Percentiles rank a stretch among this genome's conserved stretches.
These are phyloP conservation scores for Cryptops parisi DNA, from an alignment of 2,888 invertebrate species.

Conservation along the genomic window DNA sequence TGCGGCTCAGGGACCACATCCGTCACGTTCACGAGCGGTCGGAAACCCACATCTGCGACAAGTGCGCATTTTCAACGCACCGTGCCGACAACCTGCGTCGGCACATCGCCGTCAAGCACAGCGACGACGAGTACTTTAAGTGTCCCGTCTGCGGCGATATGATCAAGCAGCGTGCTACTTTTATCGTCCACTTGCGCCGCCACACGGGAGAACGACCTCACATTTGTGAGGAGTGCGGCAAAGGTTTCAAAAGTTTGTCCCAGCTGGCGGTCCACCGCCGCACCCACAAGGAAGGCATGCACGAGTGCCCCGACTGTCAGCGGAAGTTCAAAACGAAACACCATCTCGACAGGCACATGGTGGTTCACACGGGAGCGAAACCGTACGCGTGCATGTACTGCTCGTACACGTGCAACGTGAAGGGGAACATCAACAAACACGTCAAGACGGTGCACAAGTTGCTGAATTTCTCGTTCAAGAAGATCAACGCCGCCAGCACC, in stretches of 20 bases:
- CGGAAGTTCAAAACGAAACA: conserved; percentile 22
- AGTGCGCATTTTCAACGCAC: conserved; percentile 23
- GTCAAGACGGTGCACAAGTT: conserved; percentile 23
- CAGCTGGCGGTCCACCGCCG: conserved; percentile 16
- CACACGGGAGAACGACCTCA: conserved; percentile 46
- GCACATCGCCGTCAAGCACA: conserved; percentile 22
- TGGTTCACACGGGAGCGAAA: conserved; percentile 18
- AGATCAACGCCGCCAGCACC: background rate
- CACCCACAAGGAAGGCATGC: conserved; percentile 15
- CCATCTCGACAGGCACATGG: conserved; percentile 21
- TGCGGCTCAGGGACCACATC: conserved; percentile 70
- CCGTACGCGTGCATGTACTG: conserved; percentile 24
- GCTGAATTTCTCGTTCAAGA: conserved; percentile 21
- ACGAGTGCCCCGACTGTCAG: conserved; percentile 12
- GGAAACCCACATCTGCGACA: conserved; percentile 12
- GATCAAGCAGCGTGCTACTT: conserved; percentile 22
- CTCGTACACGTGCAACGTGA: conserved; percentile 23
- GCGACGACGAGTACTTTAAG: conserved; percentile 21
- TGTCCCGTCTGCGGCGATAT: conserved; percentile 24
- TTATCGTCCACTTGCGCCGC: conserved; percentile 69
- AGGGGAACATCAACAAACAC: conserved; percentile 25
- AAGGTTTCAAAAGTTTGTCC: conserved; percentile 15
- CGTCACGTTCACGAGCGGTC: conserved; percentile 16
- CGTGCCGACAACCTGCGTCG: conserved; percentile 22
- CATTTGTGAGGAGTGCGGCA: conserved; percentile 17